Evolutionary conservation across 2,113 vertebrate species (phyloP), one percentile per base, ranked within the genome.

Genomic region (Percina caprodes): DNA sequence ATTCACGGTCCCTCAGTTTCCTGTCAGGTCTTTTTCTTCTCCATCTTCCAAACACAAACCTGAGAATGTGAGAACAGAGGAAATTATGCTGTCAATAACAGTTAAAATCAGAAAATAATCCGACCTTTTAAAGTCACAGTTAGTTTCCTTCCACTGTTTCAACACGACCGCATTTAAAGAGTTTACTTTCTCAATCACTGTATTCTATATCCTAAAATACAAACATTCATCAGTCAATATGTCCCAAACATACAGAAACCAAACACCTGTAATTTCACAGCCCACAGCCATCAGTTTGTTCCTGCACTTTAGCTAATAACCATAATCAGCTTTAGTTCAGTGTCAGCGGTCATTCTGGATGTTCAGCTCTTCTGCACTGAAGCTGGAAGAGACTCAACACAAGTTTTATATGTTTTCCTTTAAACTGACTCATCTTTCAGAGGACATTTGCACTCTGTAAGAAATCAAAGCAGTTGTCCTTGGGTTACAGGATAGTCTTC

Each of bases 231-330:
- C 68, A 65, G 77, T 83, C 63, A 83, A 58, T 67, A 26, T 14
- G 39, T 73, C 54, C 55, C 74, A 74, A 81, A 79, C 26, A 82
- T n/a, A 89, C 79, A 88, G 83, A 86, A 77, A 85, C 33, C 23
- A 56, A 67, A 84, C 70, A 80, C 69, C 83, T 85, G 83, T 82
- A 52, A 91, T 92, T 80, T 48, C 1, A 45, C 61, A 56, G 23
- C 30, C 75, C 85, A n/a, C 80, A 88, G 76, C 51, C 84, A 52
- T 35, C 39, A 62, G 23, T 73, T 26, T 69, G 65, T 61, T 61
- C 54, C 82, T 88, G 73, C 71, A 67, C 74, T 86, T 83, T 7
- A 55, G 46, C 84, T 85, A 82, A 91, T 80, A 65, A 77, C 88
- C 88, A 68, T 92, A 83, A 90, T 88, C 85, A 80, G 69, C 76